Percentiles rank a stretch among this genome's conserved stretches.
phyloP scores from a whole-genome alignment of 2,888 invertebrate species.

The Dione juno region DNA sequence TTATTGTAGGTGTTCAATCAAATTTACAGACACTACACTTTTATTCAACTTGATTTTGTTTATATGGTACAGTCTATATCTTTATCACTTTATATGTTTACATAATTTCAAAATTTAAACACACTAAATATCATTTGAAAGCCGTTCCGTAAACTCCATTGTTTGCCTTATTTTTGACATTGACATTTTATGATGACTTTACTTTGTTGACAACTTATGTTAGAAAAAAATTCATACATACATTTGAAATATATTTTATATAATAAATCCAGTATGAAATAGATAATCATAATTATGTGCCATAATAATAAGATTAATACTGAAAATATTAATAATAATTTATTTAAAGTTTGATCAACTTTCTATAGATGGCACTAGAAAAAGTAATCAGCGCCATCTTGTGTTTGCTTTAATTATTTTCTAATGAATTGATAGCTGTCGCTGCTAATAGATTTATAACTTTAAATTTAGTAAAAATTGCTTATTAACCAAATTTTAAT shows the following conservation, averaged over 20 bases:
- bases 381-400: background rate
- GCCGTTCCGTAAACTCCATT: constrained; percentile 32
- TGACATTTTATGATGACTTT: constrained; percentile 21
- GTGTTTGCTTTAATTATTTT: background rate
- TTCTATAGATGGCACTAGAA: constrained; percentile 2
- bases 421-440: background rate
- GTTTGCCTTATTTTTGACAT: constrained; percentile 33
- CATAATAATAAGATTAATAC: too few relatives aligned
- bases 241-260: background rate
- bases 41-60: background rate
- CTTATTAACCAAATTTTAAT: too few relatives aligned
- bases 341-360: background rate
- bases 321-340: too few relatives aligned
- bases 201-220: background rate
- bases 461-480: too few relatives aligned
- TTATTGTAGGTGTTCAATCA: background rate
- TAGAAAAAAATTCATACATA: too few relatives aligned
- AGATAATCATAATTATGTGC: too few relatives aligned
- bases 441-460: background rate
- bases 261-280: background rate
- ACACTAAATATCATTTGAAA: constrained; percentile 13
- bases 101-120: constrained; percentile 3
- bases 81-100: constrained; percentile 3
- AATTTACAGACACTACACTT: background rate
- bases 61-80: background rate